Conservation (phyloP, 2,113 vertebrate species). For the Syrrhaptes paradoxus region DNA sequence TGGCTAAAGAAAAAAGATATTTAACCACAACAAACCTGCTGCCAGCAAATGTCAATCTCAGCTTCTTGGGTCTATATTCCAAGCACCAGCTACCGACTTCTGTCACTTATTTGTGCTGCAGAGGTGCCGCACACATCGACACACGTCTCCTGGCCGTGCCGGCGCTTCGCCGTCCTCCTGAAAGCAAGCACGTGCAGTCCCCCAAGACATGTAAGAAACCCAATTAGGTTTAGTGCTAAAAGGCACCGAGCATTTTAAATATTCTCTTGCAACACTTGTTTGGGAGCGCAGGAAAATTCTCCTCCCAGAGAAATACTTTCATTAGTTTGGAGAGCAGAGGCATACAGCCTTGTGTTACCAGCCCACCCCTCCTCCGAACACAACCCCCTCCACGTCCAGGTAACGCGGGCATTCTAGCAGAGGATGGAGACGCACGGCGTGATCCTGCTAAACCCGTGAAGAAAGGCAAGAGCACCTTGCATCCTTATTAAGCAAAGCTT, state of each 20-base stretch:
- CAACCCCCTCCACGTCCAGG: not conserved
- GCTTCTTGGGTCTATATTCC: not conserved
- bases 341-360: not conserved
- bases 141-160: not conserved
- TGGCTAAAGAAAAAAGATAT: slow-evolving; percentile 53
- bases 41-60: slow-evolving; percentile 41
- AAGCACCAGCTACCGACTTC: not conserved
- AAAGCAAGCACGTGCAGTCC: not conserved
- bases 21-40: slow-evolving; percentile 55
- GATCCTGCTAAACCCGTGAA: not conserved
- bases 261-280: slow-evolving; percentile 26
- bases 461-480: not conserved
- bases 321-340: not conserved
- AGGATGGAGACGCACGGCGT: not conserved
- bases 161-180: not conserved
- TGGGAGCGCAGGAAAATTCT: not conserved
- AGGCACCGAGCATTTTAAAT: slow-evolving; percentile 1
- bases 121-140: slow-evolving; percentile 34
- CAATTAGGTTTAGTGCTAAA: slow-evolving; percentile 28
- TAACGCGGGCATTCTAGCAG: not conserved
- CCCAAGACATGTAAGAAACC: slow-evolving; percentile 11
- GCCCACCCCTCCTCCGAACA: not conserved
- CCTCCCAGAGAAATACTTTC: not conserved
- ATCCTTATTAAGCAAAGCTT: not conserved
- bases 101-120: not conserved